Evolutionary conservation across 2,888 invertebrate genomes (phyloP).

Genomic region (Saturnia japonica): DNA sequence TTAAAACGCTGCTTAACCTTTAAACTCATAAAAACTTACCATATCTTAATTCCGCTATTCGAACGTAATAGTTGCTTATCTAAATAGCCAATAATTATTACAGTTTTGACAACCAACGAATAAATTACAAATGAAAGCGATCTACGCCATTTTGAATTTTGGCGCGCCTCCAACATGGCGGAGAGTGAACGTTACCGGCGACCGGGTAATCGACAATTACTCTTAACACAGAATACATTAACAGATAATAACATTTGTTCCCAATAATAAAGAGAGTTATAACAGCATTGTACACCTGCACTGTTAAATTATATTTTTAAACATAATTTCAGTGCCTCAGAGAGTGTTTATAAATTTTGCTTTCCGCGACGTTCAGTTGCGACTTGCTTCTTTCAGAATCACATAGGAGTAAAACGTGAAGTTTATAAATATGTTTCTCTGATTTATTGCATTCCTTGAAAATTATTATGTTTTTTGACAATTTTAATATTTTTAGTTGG

Average conservation of each 20-base stretch:
- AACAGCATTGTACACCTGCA: slow-evolving; percentile 11
- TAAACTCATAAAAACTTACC: background rate
- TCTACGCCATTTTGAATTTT: slow-evolving; percentile 32
- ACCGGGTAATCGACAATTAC: slow-evolving; percentile 7
- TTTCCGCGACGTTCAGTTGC: background rate
- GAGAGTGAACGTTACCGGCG: slow-evolving; percentile 9
- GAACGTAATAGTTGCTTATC: slow-evolving; percentile 26
- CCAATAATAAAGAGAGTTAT: background rate
- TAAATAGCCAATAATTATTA: slow-evolving; percentile 30
- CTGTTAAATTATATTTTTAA: slow-evolving; percentile 8
- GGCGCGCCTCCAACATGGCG: slow-evolving; percentile 35
- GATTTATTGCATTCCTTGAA: slow-evolving; percentile 10
- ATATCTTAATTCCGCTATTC: slow-evolving; percentile 6
- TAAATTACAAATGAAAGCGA: slow-evolving; percentile 24
- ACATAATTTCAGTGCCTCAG: background rate
- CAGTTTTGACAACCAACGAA: slow-evolving; percentile 25
- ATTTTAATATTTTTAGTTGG: background rate
- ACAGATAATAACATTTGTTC: slow-evolving; percentile 1
- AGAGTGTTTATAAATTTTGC: slow-evolving; percentile 3
- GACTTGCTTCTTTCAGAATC: background rate
- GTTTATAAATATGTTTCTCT: background rate
- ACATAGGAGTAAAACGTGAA: background rate
- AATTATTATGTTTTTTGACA: slow-evolving; percentile 1
- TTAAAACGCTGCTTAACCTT: background rate
- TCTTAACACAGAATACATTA: slow-evolving; percentile 8